Conservation (phyloP, 2,797 vertebrate genomes). For the Mus spretus region DNA sequence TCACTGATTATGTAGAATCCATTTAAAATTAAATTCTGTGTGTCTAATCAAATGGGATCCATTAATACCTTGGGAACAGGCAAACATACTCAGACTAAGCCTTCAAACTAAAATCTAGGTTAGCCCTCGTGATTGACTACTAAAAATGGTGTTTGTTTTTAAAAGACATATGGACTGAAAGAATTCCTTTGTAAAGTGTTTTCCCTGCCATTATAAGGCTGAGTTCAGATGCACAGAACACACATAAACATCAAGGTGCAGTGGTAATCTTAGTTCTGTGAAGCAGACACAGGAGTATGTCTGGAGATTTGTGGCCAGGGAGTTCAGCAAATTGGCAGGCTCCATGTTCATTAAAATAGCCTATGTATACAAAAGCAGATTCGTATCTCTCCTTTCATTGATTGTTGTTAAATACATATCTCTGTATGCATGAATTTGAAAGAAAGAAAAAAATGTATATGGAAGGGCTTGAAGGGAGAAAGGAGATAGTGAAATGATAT, state of each 20-base stretch:
- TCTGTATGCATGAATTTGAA: background rate
- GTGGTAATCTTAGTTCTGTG: background rate
- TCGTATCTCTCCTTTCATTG: background rate
- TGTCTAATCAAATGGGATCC: constrained; percentile 22
- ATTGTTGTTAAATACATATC: background rate
- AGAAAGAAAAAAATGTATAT: background rate
- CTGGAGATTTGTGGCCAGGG: background rate
- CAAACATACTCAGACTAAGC: constrained; percentile 27
- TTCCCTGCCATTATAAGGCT: background rate
- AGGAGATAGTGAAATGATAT: background rate
- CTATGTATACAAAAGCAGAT: background rate
- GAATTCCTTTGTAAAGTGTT: background rate
- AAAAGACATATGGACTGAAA: background rate
- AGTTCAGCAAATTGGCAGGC: background rate
- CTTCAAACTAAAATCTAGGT: background rate
- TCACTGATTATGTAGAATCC: background rate
- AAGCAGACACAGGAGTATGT: background rate
- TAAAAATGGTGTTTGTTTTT: background rate
- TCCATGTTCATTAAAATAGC: background rate
- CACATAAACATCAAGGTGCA: background rate
- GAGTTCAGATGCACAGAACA: background rate
- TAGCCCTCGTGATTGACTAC: background rate
- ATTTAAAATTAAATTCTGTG: background rate
- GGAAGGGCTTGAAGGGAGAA: background rate
- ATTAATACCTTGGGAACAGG: background rate